These are phyloP conservation scores for Epinephelus fuscoguttatus DNA, from an alignment of 2,113 vertebrate species.

Conservation along the genomic window DNA sequence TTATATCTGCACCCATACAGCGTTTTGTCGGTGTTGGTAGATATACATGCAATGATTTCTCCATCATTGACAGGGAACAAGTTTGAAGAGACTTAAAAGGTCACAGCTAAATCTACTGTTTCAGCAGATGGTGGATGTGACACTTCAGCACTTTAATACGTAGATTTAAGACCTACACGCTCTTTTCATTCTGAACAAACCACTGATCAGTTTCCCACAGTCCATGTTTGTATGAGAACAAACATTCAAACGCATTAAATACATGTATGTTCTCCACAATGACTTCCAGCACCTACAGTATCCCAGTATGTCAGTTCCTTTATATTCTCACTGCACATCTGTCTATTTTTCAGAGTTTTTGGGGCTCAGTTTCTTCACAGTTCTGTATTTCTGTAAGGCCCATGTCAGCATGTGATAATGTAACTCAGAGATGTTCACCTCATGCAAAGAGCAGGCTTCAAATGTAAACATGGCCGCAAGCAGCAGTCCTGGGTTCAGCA, in stretches of 20 bases:
- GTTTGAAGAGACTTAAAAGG: conserved; percentile 22
- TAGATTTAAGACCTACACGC: conserved; percentile 45
- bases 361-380: neutral
- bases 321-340: conserved; percentile 2
- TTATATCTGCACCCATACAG: conserved; percentile 2
- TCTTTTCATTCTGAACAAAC: conserved; percentile 35
- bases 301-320: neutral
- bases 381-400: conserved; percentile 21
- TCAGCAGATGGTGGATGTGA: conserved; percentile 47
- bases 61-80: conserved; percentile 15
- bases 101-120: conserved; percentile 48
- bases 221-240: conserved; percentile 7
- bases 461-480: neutral
- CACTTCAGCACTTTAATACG: conserved; percentile 72
- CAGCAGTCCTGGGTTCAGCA: too few species aligned
- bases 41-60: conserved; percentile 21
- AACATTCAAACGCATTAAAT: conserved; percentile 34
- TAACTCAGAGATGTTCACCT: conserved; percentile 19
- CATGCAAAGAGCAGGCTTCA: conserved; percentile 25
- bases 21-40: conserved; percentile 5
- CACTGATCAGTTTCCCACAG: conserved; percentile 13
- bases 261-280: neutral
- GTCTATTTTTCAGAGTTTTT: neutral
- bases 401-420: conserved; percentile 34
- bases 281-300: neutral